These are phyloP conservation scores for Anorthoa munda DNA, from an alignment of 2,888 invertebrate species.

Conservation along the genomic window DNA sequence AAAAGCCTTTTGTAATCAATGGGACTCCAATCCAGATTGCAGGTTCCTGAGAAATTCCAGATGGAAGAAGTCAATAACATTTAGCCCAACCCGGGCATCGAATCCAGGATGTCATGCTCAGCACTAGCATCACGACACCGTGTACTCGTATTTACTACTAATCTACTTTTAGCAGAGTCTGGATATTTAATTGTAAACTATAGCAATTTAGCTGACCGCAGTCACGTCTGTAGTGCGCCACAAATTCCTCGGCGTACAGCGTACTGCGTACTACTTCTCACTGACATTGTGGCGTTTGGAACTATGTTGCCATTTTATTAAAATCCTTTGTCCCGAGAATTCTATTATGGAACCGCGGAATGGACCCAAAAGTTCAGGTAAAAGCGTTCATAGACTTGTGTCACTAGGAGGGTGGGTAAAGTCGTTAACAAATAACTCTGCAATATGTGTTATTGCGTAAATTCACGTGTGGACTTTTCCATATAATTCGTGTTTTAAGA, in stretches of 20 bases:
- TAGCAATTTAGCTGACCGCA: background rate
- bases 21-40: background rate
- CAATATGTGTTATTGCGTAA: background rate
- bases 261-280: too few relatives aligned
- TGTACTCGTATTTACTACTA: too few relatives aligned
- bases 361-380: conserved; percentile 17
- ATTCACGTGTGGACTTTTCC: conserved; percentile 4
- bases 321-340: conserved; percentile 48
- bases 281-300: conserved; percentile 16
- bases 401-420: background rate
- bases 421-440: background rate
- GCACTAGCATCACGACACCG: background rate
- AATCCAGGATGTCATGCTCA: background rate
- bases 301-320: conserved; percentile 29
- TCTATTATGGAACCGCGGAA: conserved; percentile 37
- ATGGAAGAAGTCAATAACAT: background rate
- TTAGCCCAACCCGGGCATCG: background rate
- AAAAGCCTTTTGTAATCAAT: background rate
- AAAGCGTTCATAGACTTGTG: conserved; percentile 8
- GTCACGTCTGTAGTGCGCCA: background rate
- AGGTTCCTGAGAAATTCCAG: background rate
- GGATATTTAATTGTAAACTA: background rate
- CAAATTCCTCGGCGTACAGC: conserved; percentile 13
- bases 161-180: background rate
- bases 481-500: background rate